Evolutionary conservation across 2,888 invertebrate genomes (phyloP).

Genomic region (Rhyacophila evoluta): DNA sequence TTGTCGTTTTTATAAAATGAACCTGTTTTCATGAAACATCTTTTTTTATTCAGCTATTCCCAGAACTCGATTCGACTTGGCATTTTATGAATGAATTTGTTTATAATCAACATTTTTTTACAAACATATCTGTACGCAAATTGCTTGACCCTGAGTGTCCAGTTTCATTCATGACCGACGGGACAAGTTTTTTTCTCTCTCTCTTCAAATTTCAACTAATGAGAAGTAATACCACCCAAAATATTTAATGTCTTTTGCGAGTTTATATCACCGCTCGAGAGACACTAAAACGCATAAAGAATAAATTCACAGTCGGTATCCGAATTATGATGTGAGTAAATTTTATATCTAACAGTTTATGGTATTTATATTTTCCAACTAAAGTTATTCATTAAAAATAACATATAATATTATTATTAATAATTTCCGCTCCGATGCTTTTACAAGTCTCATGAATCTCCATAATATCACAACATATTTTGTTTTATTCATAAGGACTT

Average conservation of each 20-base stretch:
- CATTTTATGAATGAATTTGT: constrained; percentile 29
- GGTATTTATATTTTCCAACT: too few species aligned
- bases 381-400: too few species aligned
- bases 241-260: neutral
- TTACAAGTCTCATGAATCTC: too few species aligned
- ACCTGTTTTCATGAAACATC: constrained; percentile 4
- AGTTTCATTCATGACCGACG: constrained; percentile 36
- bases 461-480: too few species aligned
- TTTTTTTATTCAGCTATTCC: constrained; percentile 1
- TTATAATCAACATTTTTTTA: constrained; percentile 26
- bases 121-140: constrained; percentile 17
- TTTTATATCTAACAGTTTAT: neutral
- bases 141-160: constrained; percentile 32
- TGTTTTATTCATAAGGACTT: too few species aligned
- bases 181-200: constrained; percentile 30
- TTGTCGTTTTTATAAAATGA: neutral
- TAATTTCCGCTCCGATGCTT: too few species aligned
- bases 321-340: neutral
- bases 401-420: too few species aligned
- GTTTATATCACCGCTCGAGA: constrained; percentile 1
- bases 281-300: constrained; percentile 8
- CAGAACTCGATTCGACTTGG: constrained; percentile 24
- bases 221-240: constrained; percentile 21
- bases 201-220: constrained; percentile 3
- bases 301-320: neutral